These are phyloP conservation scores for Pao palembangensis DNA, from an alignment of 2,113 vertebrate genomes.

Conservation along the genomic window DNA sequence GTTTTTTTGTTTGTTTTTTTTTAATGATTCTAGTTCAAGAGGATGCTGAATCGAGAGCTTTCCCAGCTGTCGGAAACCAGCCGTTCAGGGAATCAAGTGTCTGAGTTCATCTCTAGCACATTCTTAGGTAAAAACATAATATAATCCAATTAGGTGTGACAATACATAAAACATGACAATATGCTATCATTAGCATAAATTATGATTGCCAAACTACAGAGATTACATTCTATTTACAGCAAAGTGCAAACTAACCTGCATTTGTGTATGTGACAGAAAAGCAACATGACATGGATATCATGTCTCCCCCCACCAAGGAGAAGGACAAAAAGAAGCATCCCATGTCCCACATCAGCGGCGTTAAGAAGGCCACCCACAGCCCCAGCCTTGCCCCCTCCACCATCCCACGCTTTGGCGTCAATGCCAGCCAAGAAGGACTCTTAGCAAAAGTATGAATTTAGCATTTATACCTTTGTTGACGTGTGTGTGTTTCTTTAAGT, in stretches of 20 bases:
- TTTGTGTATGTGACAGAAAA: conserved; percentile 77
- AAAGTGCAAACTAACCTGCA: background rate
- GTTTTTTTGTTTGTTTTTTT: conserved; percentile 5
- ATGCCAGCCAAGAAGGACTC: conserved; percentile 78
- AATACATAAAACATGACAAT: no score
- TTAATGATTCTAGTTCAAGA: conserved; percentile 81
- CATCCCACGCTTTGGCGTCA: conserved; percentile 87
- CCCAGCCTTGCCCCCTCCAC: conserved; percentile 71
- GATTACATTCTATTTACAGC: background rate
- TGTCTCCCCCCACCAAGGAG: conserved; percentile 74
- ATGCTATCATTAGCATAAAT: background rate
- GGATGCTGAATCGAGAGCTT: conserved; percentile 92
- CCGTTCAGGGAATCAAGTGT: conserved; percentile 92
- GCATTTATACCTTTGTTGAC: background rate
- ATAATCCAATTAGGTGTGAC: background rate
- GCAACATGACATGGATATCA: conserved; percentile 89
- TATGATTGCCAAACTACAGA: background rate
- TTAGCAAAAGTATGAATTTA: conserved; percentile 78
- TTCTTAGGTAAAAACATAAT: conserved; percentile 79
- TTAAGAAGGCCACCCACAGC: conserved; percentile 77
- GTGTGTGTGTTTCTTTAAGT: background rate
- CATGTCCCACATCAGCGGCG: conserved; percentile 86
- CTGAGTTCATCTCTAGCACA: conserved; percentile 88
- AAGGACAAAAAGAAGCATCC: conserved; percentile 80
- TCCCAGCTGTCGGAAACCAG: conserved; percentile 90